Evolutionary conservation across 2,113 vertebrate species (phyloP).

Genomic region (Thalassarche chlororhynchos): DNA sequence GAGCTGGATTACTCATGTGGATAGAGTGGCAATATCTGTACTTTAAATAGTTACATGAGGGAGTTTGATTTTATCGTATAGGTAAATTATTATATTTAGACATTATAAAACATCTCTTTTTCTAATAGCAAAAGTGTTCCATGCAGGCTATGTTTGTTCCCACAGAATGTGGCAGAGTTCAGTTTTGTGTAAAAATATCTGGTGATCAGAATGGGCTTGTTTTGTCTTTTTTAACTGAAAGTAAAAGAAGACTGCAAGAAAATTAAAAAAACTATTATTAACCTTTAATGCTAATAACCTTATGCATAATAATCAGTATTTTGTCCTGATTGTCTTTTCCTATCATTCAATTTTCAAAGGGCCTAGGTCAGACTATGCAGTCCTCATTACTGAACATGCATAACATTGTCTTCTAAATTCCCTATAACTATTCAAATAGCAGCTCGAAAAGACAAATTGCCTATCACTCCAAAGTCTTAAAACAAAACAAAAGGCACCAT

Average conservation of each 20-base stretch:
- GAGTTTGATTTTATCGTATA: background rate
- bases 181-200: conserved; percentile 17
- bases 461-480: conserved; percentile 78
- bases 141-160: conserved; percentile 12
- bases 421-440: conserved; percentile 78
- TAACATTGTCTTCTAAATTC: conserved; percentile 74
- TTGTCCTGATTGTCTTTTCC: conserved; percentile 6
- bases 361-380: conserved; percentile 6
- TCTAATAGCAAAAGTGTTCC: background rate
- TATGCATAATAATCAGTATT: background rate
- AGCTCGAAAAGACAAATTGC: conserved; percentile 76
- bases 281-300: background rate
- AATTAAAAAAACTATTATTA: background rate
- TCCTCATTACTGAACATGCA: conserved; percentile 55
- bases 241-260: background rate
- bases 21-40: background rate
- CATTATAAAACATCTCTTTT: background rate
- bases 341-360: background rate
- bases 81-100: background rate
- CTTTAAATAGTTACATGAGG: background rate
- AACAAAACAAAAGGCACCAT: conserved; percentile 84
- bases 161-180: conserved; percentile 34
- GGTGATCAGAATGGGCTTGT: background rate
- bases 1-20: background rate
- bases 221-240: conserved; percentile 8